Base-by-base conservation (phyloP, 2,888 invertebrate genomes). In the Orthosia incerta region DNA sequence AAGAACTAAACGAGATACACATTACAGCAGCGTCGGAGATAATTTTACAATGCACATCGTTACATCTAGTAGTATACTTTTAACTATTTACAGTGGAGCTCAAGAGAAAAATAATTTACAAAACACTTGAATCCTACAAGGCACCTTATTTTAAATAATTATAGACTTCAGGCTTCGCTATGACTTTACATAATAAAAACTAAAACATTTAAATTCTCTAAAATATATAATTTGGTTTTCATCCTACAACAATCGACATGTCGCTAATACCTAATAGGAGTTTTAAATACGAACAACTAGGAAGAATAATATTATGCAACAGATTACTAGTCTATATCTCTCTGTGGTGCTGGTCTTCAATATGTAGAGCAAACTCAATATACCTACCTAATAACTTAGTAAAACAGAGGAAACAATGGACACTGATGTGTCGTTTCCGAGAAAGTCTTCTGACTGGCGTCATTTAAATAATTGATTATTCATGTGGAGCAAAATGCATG, bases 161-260 rank as follows among this genome's bases (percentile, higher is more conserved):
- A 94, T 94, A 94, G 94, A 95, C 94, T 95, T 95, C 94, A 95
- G 94, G 96, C 95, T 95, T 95, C 93, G 91, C 94, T 95, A 94
- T 95, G 95, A 95, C 95, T 95, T 95, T 95, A 95, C 93, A 96
- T 91, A 94, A 94, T 94, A 94, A 94, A 93, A 95, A 94, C 94
- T 95, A 95, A 95, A 94, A 92, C 92, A 92, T 94, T 94, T 95
- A 94, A 94, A 95, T 95, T 95, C 94, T 95, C 95, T 96, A 96
- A 94, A 94, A 95, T 95, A 95, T 96, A 95, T 95, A 95, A 95
- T 96, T 96, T 96, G 96, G 96, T 95, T 94, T 95, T 94, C 94
- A 94, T 93, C 93, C 94, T 96, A 96, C 93, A 95, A 95, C 94
- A 96, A 95, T 94, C 92, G 94, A 94, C 93, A 94, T 91, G 92